A percentile compares a stretch with the other conserved stretches of the same genome.
Evolutionary conservation across 1,140 invertebrate species (phyloP).

Genomic region (Tetragnatha versicolor): DNA sequence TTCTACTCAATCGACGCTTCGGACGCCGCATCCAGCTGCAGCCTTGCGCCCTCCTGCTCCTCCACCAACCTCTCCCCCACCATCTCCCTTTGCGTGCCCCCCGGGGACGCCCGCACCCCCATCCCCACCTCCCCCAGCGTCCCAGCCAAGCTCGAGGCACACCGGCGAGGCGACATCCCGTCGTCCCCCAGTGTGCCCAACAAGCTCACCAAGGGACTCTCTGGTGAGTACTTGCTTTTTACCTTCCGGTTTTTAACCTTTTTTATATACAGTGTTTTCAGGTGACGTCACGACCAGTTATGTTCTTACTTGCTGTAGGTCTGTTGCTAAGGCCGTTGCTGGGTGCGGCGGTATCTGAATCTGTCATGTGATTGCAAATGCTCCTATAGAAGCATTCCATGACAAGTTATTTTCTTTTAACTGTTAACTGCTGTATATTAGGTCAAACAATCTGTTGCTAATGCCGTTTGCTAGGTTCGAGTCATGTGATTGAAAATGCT

Average conservation of each 20-base stretch:
- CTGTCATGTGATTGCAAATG: too few species aligned
- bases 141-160: constrained; percentile 57
- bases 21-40: constrained; percentile 32
- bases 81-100: constrained; percentile 9
- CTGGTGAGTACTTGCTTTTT: background rate
- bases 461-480: too few species aligned
- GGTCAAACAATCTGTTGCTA: too few species aligned
- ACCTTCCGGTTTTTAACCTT: background rate
- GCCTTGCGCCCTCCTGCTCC: constrained; percentile 23
- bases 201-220: constrained; percentile 49
- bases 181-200: constrained; percentile 57
- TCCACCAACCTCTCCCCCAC: constrained; percentile 8
- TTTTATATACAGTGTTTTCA: too few species aligned
- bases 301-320: too few species aligned
- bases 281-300: too few species aligned
- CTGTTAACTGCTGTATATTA: too few species aligned
- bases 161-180: constrained; percentile 58
- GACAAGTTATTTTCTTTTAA: too few species aligned
- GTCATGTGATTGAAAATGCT: too few species aligned
- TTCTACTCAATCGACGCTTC: constrained; percentile 22
- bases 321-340: too few species aligned
- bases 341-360: too few species aligned
- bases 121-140: constrained; percentile 51
- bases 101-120: background rate
- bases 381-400: too few species aligned